A percentile compares a stretch with the other conserved stretches of the same genome.
phyloP scores from a whole-genome alignment of 2,797 vertebrate genomes.

The Glyptemys insculpta region DNA sequence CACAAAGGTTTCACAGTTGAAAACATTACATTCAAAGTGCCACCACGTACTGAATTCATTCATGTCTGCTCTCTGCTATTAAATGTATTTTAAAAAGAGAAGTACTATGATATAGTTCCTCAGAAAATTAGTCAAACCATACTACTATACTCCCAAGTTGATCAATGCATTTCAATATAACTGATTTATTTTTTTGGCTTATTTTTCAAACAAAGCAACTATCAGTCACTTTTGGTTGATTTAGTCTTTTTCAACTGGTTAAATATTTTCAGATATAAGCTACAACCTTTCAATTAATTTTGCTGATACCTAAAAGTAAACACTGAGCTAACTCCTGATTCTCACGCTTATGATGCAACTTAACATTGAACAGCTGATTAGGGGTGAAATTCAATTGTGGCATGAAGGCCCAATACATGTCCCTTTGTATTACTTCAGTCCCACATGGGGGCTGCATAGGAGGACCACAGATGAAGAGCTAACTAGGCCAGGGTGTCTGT shows the following conservation, averaged over 20 bases:
- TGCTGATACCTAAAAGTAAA: neutral
- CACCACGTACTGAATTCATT: neutral
- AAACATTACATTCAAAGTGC: neutral
- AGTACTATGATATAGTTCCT: neutral
- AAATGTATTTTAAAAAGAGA: neutral
- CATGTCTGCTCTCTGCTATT: neutral
- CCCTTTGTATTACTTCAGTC: neutral
- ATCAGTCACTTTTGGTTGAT: neutral
- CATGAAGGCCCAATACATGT: neutral
- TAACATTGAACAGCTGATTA: neutral
- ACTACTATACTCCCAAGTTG: neutral
- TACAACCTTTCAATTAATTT: neutral
- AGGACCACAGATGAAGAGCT: too few species aligned
- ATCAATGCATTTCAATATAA: neutral
- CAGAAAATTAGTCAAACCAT: neutral
- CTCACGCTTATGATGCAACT: neutral
- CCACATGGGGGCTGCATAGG: neutral
- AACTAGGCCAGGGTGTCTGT: too few species aligned
- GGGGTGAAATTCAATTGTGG: neutral
- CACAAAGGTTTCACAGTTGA: conserved; percentile 27
- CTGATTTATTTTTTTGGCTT: neutral
- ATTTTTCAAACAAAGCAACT: neutral
- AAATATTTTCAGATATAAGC: too few species aligned
- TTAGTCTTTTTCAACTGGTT: fast-evolving
- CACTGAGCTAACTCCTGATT: neutral